These are phyloP conservation scores for Tetragnatha montana DNA, from an alignment of 2,888 invertebrate species.

Conservation along the genomic window DNA sequence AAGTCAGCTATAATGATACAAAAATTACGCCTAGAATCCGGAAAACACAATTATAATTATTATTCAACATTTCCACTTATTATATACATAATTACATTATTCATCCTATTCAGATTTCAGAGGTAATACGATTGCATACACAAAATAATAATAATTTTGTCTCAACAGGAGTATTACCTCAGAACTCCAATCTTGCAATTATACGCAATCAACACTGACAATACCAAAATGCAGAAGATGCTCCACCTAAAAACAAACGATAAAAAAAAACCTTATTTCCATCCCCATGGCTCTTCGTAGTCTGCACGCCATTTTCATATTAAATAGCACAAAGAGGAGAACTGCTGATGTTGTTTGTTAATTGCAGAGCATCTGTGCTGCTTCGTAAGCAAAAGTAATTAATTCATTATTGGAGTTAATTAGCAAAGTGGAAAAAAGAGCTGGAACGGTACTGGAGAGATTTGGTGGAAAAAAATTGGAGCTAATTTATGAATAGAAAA, in stretches of 20 bases:
- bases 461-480: not conserved
- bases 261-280: slow-evolving; percentile 8
- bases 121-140: too few relatives aligned
- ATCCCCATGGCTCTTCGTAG: not conserved
- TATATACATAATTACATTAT: too few relatives aligned
- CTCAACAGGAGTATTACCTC: too few relatives aligned
- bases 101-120: too few relatives aligned
- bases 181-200: too few relatives aligned
- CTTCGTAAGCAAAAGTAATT: slow-evolving; percentile 14
- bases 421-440: not conserved
- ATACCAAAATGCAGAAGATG: too few relatives aligned
- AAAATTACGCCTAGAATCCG: too few relatives aligned
- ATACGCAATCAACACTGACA: too few relatives aligned
- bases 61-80: too few relatives aligned
- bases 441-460: not conserved
- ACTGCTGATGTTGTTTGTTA: not conserved
- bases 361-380: not conserved
- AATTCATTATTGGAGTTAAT: slow-evolving; percentile 40
- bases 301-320: slow-evolving; percentile 36
- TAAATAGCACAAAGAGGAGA: slow-evolving; percentile 16
- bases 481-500: not conserved
- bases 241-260: not conserved
- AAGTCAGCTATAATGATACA: too few relatives aligned
- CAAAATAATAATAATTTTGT: too few relatives aligned
- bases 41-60: too few relatives aligned